Evolutionary conservation across 2,113 vertebrate genomes (phyloP).

Genomic region (Entomyzon cyanotis): DNA sequence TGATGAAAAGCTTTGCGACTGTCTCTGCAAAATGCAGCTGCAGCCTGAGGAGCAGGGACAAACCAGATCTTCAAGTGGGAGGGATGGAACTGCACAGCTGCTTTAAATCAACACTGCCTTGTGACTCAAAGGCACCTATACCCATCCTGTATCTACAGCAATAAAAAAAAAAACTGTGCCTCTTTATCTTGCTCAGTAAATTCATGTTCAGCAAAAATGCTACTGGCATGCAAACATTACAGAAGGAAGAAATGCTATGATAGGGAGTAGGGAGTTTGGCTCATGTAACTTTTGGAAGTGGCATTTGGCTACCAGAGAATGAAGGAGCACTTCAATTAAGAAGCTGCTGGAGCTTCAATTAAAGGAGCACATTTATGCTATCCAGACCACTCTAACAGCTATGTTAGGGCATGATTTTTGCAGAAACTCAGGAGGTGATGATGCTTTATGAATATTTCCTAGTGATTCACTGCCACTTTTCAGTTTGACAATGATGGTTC

Average conservation of each 20-base stretch:
- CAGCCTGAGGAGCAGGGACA: not conserved
- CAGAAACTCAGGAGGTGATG: not conserved
- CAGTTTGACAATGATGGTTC: not conserved
- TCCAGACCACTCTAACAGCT: not conserved
- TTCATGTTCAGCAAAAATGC: not conserved
- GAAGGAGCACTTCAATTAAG: not conserved
- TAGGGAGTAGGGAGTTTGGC: not conserved
- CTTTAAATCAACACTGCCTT: not conserved
- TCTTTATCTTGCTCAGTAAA: not conserved
- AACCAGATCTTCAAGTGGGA: not conserved
- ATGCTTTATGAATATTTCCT: not conserved
- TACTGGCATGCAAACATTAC: not conserved
- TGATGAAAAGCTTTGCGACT: not conserved
- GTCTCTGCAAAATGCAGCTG: not conserved
- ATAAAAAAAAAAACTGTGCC: not conserved
- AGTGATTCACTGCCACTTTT: not conserved
- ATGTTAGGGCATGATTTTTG: not conserved
- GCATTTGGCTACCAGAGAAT: not conserved
- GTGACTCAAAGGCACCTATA: not conserved
- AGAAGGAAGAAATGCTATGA: not conserved
- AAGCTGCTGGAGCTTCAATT: not conserved
- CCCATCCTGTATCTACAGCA: not conserved
- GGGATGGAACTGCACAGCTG: not conserved
- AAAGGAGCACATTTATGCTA: not conserved
- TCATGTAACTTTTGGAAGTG: not conserved